Base-by-base conservation (phyloP, 1,140 invertebrate genomes). In the Pachypsylla venusta region DNA sequence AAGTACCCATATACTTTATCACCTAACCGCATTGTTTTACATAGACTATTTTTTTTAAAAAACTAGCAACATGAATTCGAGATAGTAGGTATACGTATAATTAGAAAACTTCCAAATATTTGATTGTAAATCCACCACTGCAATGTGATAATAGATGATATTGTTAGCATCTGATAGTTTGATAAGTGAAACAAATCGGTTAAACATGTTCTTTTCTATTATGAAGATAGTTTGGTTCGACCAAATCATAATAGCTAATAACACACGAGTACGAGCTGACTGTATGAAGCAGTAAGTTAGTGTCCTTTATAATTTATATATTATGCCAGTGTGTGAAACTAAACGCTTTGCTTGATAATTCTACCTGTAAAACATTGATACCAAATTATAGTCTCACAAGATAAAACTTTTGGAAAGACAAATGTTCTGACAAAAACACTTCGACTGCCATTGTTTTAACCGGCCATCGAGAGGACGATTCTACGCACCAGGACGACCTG, bases 111-210 rank as follows among this genome's bases (percentile, higher is more conserved):
- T 12, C 30, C 16, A 16, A 48, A 4, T 48, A 22, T 19, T 48
- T n/a, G 42, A 22, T 4, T 22, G 22, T 48, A 48, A 48, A 7
- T 19, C 7, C 42, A 48, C 7, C 5, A 48, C 22, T 48, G 22
- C 42, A 12, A 19, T 48, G 22, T 22, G 22, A 48, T 48, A 48
- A 22, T 48, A 7, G 42, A 48, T 4, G 42, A 5, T 48, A 3
- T 10, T 3, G 22, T 4, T 19, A 48, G 42, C 16, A 19, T 3
- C 42, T 19, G 3, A 35, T 35, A 7, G 30, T 35, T n/a, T 10
- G 42, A 19, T 48, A 48, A 35, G 42, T 48, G 42, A 48, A 48
- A 48, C 42, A 48, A 48, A 48, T 48, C 42, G 42, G 16, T 5
- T 22, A 22, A 48, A 48, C 42, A 48, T 48, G 42, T 48, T 22